These are phyloP conservation scores for Gallinago media DNA, from an alignment of 2,113 vertebrate genomes.

Conservation along the genomic window DNA sequence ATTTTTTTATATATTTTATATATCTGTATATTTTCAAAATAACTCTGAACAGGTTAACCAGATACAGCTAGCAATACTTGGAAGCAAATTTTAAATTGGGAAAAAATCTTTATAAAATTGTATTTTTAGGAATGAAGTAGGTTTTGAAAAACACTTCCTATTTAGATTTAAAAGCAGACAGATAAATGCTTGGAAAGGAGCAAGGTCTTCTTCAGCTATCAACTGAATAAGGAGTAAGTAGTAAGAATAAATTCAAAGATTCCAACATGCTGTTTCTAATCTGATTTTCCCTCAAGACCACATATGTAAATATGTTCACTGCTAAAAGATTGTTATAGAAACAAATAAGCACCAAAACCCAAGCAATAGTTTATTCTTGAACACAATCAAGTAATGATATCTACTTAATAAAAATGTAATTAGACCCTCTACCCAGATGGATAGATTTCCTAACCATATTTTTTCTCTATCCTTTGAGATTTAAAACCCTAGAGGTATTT, in stretches of 20 bases:
- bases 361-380: conserved; percentile 33
- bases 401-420: conserved; percentile 66
- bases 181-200: background rate
- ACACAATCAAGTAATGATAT: conserved; percentile 10
- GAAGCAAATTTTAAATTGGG: background rate
- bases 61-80: background rate
- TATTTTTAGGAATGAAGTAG: background rate
- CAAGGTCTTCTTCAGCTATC: background rate
- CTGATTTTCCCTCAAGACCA: conserved; percentile 21
- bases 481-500: conserved; percentile 47
- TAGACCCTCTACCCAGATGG: background rate
- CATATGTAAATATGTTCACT: conserved; percentile 26
- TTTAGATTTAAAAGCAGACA: background rate
- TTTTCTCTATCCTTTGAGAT: conserved; percentile 32
- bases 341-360: background rate
- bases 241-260: conserved; percentile 32
- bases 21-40: background rate
- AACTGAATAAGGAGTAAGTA: conserved; percentile 5
- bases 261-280: conserved; percentile 16
- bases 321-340: conserved; percentile 27
- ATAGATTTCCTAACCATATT: conserved; percentile 22
- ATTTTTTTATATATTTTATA: background rate
- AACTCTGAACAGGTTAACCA: background rate
- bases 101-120: background rate
- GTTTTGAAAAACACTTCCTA: background rate